Evolutionary conservation across 2,888 invertebrate species (phyloP).

Genomic region (Platycnemis pennipes): DNA sequence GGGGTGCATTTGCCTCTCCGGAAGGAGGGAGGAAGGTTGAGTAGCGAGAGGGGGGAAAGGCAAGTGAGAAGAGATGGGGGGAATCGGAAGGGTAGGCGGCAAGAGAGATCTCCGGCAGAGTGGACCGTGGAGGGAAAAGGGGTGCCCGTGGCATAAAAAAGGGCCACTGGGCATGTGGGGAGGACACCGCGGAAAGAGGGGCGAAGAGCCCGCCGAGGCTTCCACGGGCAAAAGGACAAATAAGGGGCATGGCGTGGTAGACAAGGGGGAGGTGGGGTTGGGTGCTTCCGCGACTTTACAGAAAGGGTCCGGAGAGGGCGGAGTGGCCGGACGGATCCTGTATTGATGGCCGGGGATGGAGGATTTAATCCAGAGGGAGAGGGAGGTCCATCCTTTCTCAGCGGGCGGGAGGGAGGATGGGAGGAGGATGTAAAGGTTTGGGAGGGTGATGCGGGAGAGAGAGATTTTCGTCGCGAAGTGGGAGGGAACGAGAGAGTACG

Average conservation of each 20-base stretch:
- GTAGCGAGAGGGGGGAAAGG: not conserved
- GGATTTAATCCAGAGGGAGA: constrained; percentile 1
- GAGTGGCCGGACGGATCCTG: no score
- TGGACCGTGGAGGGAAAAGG: not conserved
- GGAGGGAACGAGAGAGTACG: not conserved
- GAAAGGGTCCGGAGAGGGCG: not conserved
- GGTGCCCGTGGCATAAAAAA: not conserved
- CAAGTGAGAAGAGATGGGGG: not conserved
- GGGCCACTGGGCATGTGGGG: not conserved
- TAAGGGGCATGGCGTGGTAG: not conserved
- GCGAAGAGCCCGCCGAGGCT: not conserved
- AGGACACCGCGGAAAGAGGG: not conserved
- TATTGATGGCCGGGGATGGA: not conserved
- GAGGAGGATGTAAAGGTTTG: not conserved
- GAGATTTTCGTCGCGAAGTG: constrained; percentile 7
- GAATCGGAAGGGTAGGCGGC: not conserved
- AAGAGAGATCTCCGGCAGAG: not conserved
- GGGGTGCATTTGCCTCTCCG: not conserved
- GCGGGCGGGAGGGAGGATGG: not conserved
- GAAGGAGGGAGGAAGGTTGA: not conserved
- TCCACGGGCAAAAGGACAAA: not conserved
- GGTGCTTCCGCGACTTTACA: constrained; percentile 7
- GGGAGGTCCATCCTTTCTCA: not conserved
- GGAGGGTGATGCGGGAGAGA: not conserved
- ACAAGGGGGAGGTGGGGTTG: not conserved